Base-by-base conservation (phyloP, 1,140 invertebrate genomes). In the Cardiocondyla obscurior region DNA sequence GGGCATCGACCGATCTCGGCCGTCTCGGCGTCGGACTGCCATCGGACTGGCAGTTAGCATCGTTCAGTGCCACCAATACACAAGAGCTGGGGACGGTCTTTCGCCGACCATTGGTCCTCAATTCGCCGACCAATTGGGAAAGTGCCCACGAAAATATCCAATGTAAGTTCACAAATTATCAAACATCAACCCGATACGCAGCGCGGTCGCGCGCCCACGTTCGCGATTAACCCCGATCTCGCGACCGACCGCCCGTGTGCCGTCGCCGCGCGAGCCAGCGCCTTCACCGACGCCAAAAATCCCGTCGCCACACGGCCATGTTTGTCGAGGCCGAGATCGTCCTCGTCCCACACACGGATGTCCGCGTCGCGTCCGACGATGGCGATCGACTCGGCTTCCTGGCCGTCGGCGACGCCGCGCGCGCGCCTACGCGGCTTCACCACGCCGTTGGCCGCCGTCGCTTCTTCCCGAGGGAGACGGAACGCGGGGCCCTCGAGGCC, bases 101-200 rank as follows among this genome's bases (percentile, higher is more conserved):
- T 94, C 95, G 95, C 94, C 94, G 95, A 94, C 95, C 95, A 95
- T 96, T 95, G 95, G 95, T 95, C 95, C 95, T 95, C 94, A 94
- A 94, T 95, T 95, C 95, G 94, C 94, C 95, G 95, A 95, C 95
- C 95, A 96, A 96, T 95, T 95, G 95, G 94, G 94, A 95, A 95
- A 96, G 93, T 95, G 94, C 94, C 92, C 92, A 94, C 94, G 93
- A 95, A 95, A 96, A 96, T 96, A 96, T 96, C 95, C 95, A 96
- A 96, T 96, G 96, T 96, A 96, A 96, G 96, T 96, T 94, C 95
- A 95, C 95, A 96, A 95, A 96, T 96, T 96, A 96, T 96, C 95
- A 95, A 95, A 95, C 94, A 93, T 92, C 92, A 91, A 82, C 85
- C 79, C 81, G 55, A 85, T 81, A 88, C 85, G 85, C 88, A 82